phyloP scores from a whole-genome alignment of 2,797 vertebrate genomes.

The Pangasius sanitwongsei region DNA sequence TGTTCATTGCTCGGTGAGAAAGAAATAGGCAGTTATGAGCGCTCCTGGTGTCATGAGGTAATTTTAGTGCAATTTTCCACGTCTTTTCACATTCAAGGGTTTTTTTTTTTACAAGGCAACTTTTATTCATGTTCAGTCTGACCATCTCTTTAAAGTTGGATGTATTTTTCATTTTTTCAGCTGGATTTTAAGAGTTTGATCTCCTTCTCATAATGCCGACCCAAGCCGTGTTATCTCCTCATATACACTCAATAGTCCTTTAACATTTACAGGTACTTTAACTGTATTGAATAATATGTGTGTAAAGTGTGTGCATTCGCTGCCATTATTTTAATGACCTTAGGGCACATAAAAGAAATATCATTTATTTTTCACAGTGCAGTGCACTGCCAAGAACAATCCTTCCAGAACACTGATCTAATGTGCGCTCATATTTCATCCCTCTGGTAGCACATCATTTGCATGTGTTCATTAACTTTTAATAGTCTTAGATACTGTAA shows the following conservation, averaged over 20 bases:
- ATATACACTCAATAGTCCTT: background rate
- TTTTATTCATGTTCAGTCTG: background rate
- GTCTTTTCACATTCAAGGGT: background rate
- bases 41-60: background rate
- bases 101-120: background rate
- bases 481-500: conserved; percentile 27
- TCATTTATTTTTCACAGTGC: conserved; percentile 26
- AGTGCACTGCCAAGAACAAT: conserved; percentile 8
- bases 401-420: conserved; percentile 22
- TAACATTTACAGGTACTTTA: background rate
- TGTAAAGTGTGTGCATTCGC: background rate
- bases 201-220: background rate
- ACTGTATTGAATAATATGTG: background rate
- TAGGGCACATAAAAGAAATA: conserved; percentile 8
- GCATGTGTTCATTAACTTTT: conserved; percentile 37
- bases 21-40: background rate
- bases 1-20: background rate
- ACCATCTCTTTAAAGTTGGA: background rate
- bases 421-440: conserved; percentile 29
- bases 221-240: background rate
- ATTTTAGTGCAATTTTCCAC: too few species aligned
- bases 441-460: conserved; percentile 20
- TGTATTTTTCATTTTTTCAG: background rate
- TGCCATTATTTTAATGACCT: conserved; percentile 20
- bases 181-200: background rate